Percentiles rank a stretch among this genome's conserved stretches.
phyloP scores from a whole-genome alignment of 2,888 invertebrate genomes.

The Uropetala carovei region DNA sequence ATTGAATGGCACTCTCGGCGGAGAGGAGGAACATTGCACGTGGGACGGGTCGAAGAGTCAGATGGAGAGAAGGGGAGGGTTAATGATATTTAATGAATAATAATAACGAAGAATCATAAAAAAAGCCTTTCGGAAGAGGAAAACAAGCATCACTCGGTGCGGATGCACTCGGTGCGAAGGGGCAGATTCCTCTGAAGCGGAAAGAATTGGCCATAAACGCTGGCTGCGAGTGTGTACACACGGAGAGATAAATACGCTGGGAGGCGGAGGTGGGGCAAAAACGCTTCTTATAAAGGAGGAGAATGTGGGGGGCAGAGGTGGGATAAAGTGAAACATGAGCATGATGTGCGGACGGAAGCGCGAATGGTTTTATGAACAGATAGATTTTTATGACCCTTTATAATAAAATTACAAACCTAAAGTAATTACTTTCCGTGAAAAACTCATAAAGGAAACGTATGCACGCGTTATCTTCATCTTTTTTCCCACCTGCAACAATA shows the following conservation, averaged over 20 bases:
- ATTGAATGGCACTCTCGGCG: background rate
- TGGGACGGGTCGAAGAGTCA: background rate
- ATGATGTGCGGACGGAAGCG: background rate
- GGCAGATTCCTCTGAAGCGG: background rate
- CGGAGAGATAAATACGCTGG: background rate
- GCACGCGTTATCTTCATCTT: background rate
- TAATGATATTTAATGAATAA: constrained; percentile 17
- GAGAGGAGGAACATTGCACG: background rate
- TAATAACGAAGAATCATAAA: background rate
- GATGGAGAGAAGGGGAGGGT: background rate
- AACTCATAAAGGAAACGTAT: background rate
- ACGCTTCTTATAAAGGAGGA: background rate
- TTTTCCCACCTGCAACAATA: background rate
- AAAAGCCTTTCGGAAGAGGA: background rate
- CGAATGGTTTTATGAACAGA: background rate
- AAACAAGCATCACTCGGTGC: background rate
- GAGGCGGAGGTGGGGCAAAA: background rate
- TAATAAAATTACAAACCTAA: background rate
- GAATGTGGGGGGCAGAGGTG: background rate
- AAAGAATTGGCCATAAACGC: constrained; percentile 2
- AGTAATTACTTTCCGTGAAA: background rate
- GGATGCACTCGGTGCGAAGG: background rate
- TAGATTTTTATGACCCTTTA: background rate
- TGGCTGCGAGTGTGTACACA: background rate
- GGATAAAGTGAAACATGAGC: background rate